Evolutionary conservation across 1,140 invertebrate species (phyloP).

Genomic region (Sarcophaga peregrina): DNA sequence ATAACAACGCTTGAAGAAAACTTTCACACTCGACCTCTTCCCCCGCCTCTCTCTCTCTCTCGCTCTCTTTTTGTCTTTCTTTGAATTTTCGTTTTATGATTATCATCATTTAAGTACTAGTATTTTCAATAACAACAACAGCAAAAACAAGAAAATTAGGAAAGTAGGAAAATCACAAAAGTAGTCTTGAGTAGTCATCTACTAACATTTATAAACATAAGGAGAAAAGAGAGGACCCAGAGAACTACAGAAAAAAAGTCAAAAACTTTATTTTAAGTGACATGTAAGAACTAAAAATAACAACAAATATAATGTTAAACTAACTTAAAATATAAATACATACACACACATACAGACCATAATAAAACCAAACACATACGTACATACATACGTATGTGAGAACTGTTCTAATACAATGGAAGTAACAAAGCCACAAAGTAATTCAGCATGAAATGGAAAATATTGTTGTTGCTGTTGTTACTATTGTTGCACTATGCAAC

Average conservation of each 20-base stretch:
- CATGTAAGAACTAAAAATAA: conserved; percentile 52
- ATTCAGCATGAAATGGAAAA: conserved; percentile 40
- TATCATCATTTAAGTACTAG: not conserved
- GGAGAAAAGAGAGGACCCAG: not conserved
- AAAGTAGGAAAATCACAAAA: conserved; percentile 7
- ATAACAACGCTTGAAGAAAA: conserved; percentile 16
- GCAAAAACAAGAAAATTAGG: not conserved
- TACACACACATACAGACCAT: conserved; percentile 33
- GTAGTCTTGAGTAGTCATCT: conserved; percentile 29
- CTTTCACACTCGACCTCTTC: not conserved
- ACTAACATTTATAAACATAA: not conserved
- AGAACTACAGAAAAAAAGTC: conserved; percentile 46
- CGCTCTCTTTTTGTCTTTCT: not conserved
- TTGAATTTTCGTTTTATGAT: not conserved
- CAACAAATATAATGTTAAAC: conserved; percentile 43
- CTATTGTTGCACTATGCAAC: not conserved
- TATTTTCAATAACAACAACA: not conserved
- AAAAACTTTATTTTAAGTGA: conserved; percentile 50
- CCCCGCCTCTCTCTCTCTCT: not conserved
- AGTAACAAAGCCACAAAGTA: conserved; percentile 38
- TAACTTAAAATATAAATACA: conserved; percentile 43
- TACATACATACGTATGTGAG: not conserved
- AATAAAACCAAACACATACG: too few relatives aligned
- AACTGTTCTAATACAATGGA: not conserved
- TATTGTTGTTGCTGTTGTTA: conserved; percentile 8